Evolutionary conservation across 2,113 vertebrate genomes (phyloP), one percentile per base, ranked within the genome.

Genomic region (Heloderma charlesbogerti): DNA sequence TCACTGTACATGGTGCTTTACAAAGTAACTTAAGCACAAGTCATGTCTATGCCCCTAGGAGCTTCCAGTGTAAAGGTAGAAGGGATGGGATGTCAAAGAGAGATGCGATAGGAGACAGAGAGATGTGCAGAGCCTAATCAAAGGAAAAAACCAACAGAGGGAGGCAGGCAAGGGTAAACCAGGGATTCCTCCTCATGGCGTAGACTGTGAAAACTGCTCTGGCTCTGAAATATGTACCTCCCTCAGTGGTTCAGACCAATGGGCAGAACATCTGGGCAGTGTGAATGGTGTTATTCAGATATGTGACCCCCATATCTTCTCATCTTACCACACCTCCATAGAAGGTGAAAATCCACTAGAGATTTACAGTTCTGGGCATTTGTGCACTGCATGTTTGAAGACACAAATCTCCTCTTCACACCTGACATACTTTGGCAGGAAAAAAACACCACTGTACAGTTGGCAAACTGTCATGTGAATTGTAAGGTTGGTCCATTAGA

Each of bases 401-500:
- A 22, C 54, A 66, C 6, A 45, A 63, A 34, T 78, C 15, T 45
- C 40, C 40, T 75, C 25, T 75, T 75, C n/a, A 54, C 20, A 43
- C 15, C 43, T 78, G 15, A 63, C 9, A 12, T 63, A 40, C 12
- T 31, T 43, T 63, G 8, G 34, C 20, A 48, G 5, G n/a, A 51
- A 63, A 83, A 63, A 31, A 51, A n/a, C 34, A 45, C 15, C 25
- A 29, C 27, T 69, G 6, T 72, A 20, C 54, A 89, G 3, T 29
- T 57, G 31, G 16, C 45, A 89, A 57, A 83, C 51, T 87, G 3
- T 29, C 2, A 57, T 15, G 4, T 10, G 27, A 57, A 71, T 7
- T 40, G 10, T 40, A 67, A 89, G 25, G 18, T 22, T 45, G 51
- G 6, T 63, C 25, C 40, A 22, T 86, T 91, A 92, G 91, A 91